These are phyloP conservation scores for Pipistrellus pygmaeus DNA, from an alignment of 2,797 vertebrate genomes.

Conservation along the genomic window DNA sequence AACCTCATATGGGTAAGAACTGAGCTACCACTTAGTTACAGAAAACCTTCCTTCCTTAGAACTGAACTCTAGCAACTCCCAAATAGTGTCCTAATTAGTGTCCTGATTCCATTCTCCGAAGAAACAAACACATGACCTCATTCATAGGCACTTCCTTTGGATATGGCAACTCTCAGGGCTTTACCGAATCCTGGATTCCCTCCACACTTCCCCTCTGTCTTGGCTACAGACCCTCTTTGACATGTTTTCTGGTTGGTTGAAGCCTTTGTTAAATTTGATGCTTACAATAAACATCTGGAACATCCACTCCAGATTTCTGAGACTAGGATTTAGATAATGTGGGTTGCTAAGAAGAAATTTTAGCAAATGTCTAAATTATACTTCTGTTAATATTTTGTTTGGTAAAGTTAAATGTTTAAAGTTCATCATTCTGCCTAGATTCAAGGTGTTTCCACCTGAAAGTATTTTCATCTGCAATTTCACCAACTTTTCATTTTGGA, in stretches of 20 bases:
- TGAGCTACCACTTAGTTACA: background rate
- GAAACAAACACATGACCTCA: background rate
- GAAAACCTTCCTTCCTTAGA: conserved; percentile 6
- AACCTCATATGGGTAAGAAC: background rate
- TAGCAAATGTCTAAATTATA: background rate
- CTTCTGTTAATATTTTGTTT: conserved; percentile 2
- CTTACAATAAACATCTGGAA: background rate
- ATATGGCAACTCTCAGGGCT: background rate
- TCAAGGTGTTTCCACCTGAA: conserved; percentile 30
- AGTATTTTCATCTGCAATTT: conserved; percentile 33
- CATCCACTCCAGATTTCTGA: background rate
- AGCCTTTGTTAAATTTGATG: background rate
- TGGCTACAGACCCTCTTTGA: background rate
- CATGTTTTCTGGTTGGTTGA: conserved; percentile 11
- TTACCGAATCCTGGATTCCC: background rate
- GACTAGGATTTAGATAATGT: background rate
- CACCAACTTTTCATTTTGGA: conserved; percentile 48
- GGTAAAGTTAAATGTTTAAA: conserved; percentile 27
- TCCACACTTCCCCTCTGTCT: background rate
- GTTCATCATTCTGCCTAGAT: background rate
- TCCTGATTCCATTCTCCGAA: conserved; percentile 31
- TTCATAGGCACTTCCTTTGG: background rate
- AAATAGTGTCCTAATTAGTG: background rate
- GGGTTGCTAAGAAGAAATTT: conserved; percentile 6
- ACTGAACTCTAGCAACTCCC: background rate